Base-by-base conservation (phyloP, 2,797 vertebrate genomes). In the Oreonectes daqikongensis region DNA sequence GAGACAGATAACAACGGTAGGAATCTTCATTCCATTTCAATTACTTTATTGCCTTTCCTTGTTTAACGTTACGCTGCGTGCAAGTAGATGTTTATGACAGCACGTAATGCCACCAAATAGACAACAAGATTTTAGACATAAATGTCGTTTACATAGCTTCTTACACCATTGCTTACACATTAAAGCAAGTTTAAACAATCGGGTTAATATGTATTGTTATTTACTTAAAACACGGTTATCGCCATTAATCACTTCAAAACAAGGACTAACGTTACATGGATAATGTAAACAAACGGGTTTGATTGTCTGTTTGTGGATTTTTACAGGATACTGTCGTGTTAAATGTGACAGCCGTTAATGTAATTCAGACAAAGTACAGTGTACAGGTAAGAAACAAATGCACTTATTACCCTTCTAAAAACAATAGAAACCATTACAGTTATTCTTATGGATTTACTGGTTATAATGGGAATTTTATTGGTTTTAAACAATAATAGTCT, bases 271-370 rank as follows among this genome's bases (percentile, higher is more conserved):
- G 32, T 35, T 7, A 48, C 9, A 42, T 15, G 22, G 22, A 11
- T 7, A 50, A 28, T 65, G 48, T 75, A 44, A 42, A 75, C 64
- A 75, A 48, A 50, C n/a, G 38, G 3, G n/a, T 46, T 46, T 53
- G 17, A 38, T 50, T 2, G 53, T 44, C 14, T 66, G 18, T 20
- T 1, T 57, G 52, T 69, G 8, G 66, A 17, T 74, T 53, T 86
- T 20, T 61, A 87, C 83, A 99, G 97, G 94, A 96, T 83, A 93
- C 80, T 12, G 82, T 97, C 72, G 85, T 92, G 84, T 92, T 98
- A 53, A 93, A 95, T 38, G 92, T 99, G 82, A 95, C 79, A 40
- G 89, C 93, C 1, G 84, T 94, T 81, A 83, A 86, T 78, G 90
- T 92, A 46, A 84, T 78, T 4, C 32, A 93, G 59, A 91, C 91